Conservation (phyloP, 2,113 vertebrate genomes). For the Puntigrus tetrazona region DNA sequence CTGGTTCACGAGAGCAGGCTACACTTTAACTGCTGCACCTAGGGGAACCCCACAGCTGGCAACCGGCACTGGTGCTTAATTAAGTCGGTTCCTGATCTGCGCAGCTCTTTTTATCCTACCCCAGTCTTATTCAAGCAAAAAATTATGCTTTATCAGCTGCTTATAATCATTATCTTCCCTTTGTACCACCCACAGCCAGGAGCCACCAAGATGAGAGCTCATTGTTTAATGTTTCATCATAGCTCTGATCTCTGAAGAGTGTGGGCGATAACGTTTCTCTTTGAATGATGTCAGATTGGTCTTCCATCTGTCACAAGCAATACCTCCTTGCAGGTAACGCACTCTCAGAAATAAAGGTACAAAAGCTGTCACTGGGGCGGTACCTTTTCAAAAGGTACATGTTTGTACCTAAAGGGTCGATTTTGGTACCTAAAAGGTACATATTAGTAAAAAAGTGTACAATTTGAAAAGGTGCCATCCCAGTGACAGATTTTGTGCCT, state of each 20-base stretch:
- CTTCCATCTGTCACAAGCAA: neutral
- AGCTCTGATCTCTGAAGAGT: neutral
- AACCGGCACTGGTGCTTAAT: slow-evolving; percentile 46
- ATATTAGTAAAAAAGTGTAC: too few species aligned
- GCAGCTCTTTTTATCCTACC: slow-evolving; percentile 26
- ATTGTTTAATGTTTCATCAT: slow-evolving; percentile 36
- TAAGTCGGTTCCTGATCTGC: slow-evolving; percentile 41
- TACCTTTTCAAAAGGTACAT: too few species aligned
- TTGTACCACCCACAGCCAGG: neutral
- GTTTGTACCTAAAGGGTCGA: too few species aligned
- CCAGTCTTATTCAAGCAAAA: slow-evolving; percentile 45
- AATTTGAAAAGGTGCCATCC: too few species aligned
- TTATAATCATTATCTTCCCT: slow-evolving; percentile 27
- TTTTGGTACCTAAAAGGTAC: too few species aligned
- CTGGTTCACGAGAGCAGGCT: neutral
- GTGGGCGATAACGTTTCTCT: neutral
- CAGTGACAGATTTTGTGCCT: too few species aligned
- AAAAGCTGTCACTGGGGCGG: too few species aligned
- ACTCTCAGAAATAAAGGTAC: too few species aligned
- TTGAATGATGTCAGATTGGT: slow-evolving; percentile 33
- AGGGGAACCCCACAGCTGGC: slow-evolving; percentile 35
- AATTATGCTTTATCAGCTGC: slow-evolving; percentile 30
- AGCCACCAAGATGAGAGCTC: slow-evolving; percentile 25
- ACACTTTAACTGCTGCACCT: neutral
- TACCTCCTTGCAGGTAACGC: neutral